phyloP scores from a whole-genome alignment of 2,797 vertebrate genomes.

The Periophthalmus magnuspinnatus region DNA sequence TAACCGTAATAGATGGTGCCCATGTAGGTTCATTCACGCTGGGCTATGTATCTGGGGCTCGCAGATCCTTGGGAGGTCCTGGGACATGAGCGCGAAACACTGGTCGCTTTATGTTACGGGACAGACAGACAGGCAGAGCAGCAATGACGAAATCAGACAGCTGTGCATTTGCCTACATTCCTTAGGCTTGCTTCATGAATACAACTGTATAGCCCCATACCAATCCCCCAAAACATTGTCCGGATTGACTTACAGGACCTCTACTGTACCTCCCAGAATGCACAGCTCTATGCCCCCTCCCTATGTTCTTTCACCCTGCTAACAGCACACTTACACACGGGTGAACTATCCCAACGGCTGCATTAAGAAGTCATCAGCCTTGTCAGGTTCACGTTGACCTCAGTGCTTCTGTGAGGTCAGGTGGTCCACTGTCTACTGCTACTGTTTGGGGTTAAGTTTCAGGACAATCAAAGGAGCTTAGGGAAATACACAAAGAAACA shows the following conservation, averaged over 20 bases:
- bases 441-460: slow-evolving; percentile 37
- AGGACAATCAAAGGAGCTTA: slow-evolving; percentile 13
- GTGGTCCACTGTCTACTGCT: slow-evolving; percentile 31
- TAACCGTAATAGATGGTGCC: slow-evolving; percentile 9
- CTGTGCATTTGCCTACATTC: slow-evolving; percentile 76
- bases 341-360: slow-evolving; percentile 32
- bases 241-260: slow-evolving; percentile 51
- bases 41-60: slow-evolving; percentile 41
- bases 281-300: not conserved
- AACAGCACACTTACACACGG: slow-evolving; percentile 21
- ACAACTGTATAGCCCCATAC: slow-evolving; percentile 18
- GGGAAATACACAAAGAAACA: slow-evolving; percentile 25
- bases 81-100: slow-evolving; percentile 55
- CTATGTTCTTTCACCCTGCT: not conserved
- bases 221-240: slow-evolving; percentile 38
- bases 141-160: slow-evolving; percentile 74
- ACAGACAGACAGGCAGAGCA: slow-evolving; percentile 64
- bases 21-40: slow-evolving; percentile 37
- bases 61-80: slow-evolving; percentile 59
- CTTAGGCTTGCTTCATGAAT: slow-evolving; percentile 56
- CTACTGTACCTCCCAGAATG: slow-evolving; percentile 29
- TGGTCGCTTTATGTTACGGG: slow-evolving; percentile 66
- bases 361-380: slow-evolving; percentile 70
- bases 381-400: slow-evolving; percentile 50
- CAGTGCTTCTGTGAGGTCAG: slow-evolving; percentile 47